These are phyloP conservation scores for Sander lucioperca DNA, from an alignment of 2,113 vertebrate species.

Conservation along the genomic window DNA sequence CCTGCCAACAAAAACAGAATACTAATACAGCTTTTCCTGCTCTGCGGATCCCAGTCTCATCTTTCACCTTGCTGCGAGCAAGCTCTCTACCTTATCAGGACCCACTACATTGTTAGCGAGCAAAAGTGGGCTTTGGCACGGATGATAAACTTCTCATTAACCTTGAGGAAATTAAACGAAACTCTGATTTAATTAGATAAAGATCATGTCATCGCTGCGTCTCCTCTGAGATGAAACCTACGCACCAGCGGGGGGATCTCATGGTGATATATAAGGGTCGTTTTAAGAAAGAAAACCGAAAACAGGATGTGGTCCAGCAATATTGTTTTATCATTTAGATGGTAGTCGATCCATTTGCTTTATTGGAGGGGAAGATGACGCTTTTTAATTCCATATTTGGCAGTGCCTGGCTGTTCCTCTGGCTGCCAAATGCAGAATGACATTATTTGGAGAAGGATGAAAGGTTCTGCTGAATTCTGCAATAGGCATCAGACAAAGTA, in stretches of 20 bases:
- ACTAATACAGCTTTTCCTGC: conserved; percentile 51
- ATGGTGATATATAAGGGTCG: background rate
- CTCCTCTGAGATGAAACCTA: conserved; percentile 68
- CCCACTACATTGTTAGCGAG: conserved; percentile 46
- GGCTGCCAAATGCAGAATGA: conserved; percentile 49
- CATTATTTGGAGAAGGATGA: conserved; percentile 48
- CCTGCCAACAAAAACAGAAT: conserved; percentile 50
- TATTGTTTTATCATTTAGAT: conserved; percentile 33
- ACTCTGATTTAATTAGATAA: conserved; percentile 81
- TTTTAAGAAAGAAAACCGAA: conserved; percentile 8
- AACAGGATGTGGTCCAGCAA: conserved; percentile 20
- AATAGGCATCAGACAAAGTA: conserved; percentile 62
- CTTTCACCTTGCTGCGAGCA: conserved; percentile 63
- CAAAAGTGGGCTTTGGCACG: conserved; percentile 64
- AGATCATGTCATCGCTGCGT: conserved; percentile 69
- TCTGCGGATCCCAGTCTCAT: conserved; percentile 15
- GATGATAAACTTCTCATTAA: conserved; percentile 82
- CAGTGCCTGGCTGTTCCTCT: conserved; percentile 9
- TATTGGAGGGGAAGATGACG: conserved; percentile 26
- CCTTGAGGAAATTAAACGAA: conserved; percentile 79
- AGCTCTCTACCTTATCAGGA: conserved; percentile 54
- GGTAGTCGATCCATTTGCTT: conserved; percentile 36
- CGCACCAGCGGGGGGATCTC: background rate
- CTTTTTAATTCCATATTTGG: conserved; percentile 65
- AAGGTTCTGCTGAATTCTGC: conserved; percentile 52